A percentile compares a stretch with the other conserved stretches of the same genome.
Evolutionary conservation across 2,113 vertebrate genomes (phyloP).

Genomic region (Anarrhichthys ocellatus): DNA sequence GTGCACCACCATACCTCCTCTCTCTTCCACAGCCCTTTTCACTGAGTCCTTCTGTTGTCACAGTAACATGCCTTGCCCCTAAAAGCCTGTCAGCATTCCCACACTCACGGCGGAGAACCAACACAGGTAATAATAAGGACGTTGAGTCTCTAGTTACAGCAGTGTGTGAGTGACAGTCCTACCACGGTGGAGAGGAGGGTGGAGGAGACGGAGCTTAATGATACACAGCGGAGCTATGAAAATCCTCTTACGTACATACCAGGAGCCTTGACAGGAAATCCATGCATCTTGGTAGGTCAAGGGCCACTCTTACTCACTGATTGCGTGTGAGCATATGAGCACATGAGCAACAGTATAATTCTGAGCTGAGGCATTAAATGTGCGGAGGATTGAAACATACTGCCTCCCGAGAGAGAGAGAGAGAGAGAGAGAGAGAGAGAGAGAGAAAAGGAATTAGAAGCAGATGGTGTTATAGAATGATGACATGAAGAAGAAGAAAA

Average conservation of each 20-base stretch:
- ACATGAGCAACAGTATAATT: neutral
- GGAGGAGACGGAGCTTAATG: constrained; percentile 47
- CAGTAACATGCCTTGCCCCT: constrained; percentile 31
- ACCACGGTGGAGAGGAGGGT: neutral
- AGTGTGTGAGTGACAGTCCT: constrained; percentile 50
- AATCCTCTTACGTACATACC: constrained; percentile 30
- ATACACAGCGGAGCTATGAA: constrained; percentile 58
- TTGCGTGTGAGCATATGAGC: constrained; percentile 31
- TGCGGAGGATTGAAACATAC: constrained; percentile 24
- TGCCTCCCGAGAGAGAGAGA: neutral
- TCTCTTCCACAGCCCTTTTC: constrained; percentile 44
- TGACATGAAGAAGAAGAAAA: constrained; percentile 24
- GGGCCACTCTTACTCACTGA: constrained; percentile 50
- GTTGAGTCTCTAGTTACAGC: constrained; percentile 34
- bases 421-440: neutral
- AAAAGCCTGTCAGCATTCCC: constrained; percentile 40
- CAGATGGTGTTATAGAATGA: constrained; percentile 29
- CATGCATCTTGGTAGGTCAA: constrained; percentile 71
- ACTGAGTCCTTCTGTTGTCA: constrained; percentile 48
- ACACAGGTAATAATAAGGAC: constrained; percentile 58
- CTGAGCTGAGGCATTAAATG: constrained; percentile 26
- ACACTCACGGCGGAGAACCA: neutral
- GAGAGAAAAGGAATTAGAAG: constrained; percentile 40
- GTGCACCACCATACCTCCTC: neutral
- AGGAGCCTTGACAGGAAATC: constrained; percentile 64